Evolutionary conservation across 1,140 invertebrate genomes (phyloP).

Genomic region (Drosophila kurseongensis): DNA sequence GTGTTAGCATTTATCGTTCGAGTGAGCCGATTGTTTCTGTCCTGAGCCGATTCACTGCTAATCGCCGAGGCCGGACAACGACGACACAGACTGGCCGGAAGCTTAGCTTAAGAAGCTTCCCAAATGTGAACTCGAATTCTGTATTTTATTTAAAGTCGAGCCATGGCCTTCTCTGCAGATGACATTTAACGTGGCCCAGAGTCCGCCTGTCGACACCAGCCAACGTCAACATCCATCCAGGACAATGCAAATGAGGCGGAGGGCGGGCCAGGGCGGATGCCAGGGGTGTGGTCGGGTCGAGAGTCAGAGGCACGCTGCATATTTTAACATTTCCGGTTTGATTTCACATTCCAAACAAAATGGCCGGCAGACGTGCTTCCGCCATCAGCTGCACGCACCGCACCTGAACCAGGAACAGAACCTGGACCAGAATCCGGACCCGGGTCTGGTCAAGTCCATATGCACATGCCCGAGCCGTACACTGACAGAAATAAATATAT

Average conservation of each 20-base stretch:
- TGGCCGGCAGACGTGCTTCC: constrained; percentile 78
- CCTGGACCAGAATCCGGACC: neutral
- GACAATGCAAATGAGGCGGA: constrained; percentile 31
- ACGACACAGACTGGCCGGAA: constrained; percentile 9
- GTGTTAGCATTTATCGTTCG: constrained; percentile 31
- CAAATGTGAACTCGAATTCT: constrained; percentile 7
- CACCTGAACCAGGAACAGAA: constrained; percentile 4
- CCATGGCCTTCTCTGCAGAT: constrained; percentile 21
- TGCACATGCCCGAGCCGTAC: constrained; percentile 2
- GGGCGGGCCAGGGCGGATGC: neutral
- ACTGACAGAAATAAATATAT: constrained; percentile 3
- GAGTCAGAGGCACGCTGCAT: constrained; percentile 62
- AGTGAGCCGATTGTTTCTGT: constrained; percentile 32
- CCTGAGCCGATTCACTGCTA: constrained; percentile 19
- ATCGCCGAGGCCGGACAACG: constrained; percentile 5
- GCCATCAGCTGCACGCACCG: constrained; percentile 55
- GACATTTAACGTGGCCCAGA: constrained; percentile 37
- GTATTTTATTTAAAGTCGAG: constrained; percentile 30
- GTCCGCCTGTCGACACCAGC: constrained; percentile 53
- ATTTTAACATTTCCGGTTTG: constrained; percentile 79
- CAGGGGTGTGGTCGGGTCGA: constrained; percentile 16
- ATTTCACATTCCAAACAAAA: constrained; percentile 81
- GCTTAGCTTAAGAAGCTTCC: constrained; percentile 7
- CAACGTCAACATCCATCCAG: constrained; percentile 30
- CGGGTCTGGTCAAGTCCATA: constrained; percentile 3